Evolutionary conservation across 1,140 invertebrate genomes (phyloP).

Genomic region (Pogonomyrmex californicus): DNA sequence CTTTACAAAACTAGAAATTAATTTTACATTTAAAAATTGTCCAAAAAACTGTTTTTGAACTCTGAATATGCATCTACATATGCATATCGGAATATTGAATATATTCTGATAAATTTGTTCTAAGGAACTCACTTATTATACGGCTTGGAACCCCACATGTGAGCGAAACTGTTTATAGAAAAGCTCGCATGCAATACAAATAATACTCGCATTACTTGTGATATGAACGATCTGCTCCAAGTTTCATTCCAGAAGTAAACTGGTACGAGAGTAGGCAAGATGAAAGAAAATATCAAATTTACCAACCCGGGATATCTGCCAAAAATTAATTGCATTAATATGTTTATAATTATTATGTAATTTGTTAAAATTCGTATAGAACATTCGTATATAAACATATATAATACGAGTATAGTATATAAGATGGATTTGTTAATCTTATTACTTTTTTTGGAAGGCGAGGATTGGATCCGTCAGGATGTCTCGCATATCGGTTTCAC

Average conservation of each 20-base stretch:
- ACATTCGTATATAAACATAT: no score
- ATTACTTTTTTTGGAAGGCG: conserved; percentile 90
- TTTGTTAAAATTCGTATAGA: conserved; percentile 68
- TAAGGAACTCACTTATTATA: conserved; percentile 90
- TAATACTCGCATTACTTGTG: conserved; percentile 90
- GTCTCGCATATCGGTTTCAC: conserved; percentile 93
- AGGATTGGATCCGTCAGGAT: conserved; percentile 92
- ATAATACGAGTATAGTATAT: no score
- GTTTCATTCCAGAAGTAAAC: conserved; percentile 90
- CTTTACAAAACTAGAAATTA: neutral
- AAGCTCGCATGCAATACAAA: conserved; percentile 91
- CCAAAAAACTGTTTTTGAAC: neutral
- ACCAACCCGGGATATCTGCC: conserved; percentile 91
- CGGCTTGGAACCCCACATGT: conserved; percentile 91
- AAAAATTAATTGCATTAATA: conserved; percentile 31
- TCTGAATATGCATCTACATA: neutral
- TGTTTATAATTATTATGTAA: conserved; percentile 5
- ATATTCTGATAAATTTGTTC: neutral
- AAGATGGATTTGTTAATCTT: no score
- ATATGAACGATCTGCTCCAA: conserved; percentile 87
- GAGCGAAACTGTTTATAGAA: conserved; percentile 93
- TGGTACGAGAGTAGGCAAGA: conserved; percentile 92
- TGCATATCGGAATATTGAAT: neutral
- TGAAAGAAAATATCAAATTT: conserved; percentile 91
- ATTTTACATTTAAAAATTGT: neutral